phyloP scores from a whole-genome alignment of 2,888 invertebrate species.

The Opisthograptis luteolata region DNA sequence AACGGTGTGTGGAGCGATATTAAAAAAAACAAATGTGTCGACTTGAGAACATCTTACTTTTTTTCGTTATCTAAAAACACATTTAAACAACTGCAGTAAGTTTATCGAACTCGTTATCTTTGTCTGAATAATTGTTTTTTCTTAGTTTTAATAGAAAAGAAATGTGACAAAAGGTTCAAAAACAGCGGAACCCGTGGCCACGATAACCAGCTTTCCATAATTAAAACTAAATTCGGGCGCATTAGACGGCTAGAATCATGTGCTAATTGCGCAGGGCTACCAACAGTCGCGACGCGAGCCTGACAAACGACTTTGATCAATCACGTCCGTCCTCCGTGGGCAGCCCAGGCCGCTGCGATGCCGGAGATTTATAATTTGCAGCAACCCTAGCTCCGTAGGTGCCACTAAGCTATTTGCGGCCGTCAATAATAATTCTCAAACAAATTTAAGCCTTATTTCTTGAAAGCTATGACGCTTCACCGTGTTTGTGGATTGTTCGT shows the following conservation, averaged over 20 bases:
- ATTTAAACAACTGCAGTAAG: no score
- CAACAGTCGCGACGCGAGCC: slow-evolving; percentile 76
- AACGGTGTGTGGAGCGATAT: no score
- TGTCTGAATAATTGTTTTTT: no score
- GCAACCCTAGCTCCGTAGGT: slow-evolving; percentile 69
- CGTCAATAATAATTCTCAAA: slow-evolving; percentile 48
- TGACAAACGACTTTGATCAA: slow-evolving; percentile 83
- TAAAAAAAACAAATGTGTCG: no score
- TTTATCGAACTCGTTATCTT: no score
- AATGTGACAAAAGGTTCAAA: no score
- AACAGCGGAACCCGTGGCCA: slow-evolving; percentile 29
- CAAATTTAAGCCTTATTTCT: slow-evolving; percentile 45
- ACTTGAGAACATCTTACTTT: no score
- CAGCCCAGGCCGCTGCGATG: slow-evolving; percentile 69
- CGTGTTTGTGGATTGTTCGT: slow-evolving; percentile 15
- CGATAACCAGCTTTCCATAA: slow-evolving; percentile 53
- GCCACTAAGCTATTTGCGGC: slow-evolving; percentile 49
- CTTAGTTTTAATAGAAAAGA: no score
- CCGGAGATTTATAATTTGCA: slow-evolving; percentile 62
- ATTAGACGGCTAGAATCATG: slow-evolving; percentile 78
- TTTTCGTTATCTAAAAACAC: no score
- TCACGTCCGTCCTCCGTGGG: slow-evolving; percentile 75
- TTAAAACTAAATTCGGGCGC: slow-evolving; percentile 74
- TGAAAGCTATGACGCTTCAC: slow-evolving; percentile 25
- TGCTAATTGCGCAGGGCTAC: slow-evolving; percentile 77